Evolutionary conservation across 2,797 vertebrate species (phyloP).

Genomic region (Neosilurus hyrtlii): DNA sequence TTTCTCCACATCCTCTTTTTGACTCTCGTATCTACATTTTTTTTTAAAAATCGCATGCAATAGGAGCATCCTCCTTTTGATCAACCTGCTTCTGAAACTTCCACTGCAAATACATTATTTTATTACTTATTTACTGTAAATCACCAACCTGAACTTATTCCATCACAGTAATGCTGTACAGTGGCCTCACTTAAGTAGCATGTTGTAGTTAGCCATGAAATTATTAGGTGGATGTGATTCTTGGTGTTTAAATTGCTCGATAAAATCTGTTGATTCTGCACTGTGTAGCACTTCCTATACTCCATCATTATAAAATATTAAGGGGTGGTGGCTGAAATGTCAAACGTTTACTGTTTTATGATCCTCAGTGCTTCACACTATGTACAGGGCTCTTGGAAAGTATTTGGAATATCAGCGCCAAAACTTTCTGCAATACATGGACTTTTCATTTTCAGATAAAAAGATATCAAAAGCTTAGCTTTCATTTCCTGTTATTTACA

Average conservation of each 20-base stretch:
- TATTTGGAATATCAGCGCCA: background rate
- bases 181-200: background rate
- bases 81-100: background rate
- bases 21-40: background rate
- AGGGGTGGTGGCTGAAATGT: background rate
- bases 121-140: background rate
- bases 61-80: background rate
- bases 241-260: background rate
- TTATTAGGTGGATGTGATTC: background rate
- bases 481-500: no score
- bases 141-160: background rate
- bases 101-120: background rate
- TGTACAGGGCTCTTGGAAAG: background rate
- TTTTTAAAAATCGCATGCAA: background rate
- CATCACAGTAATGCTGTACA: background rate
- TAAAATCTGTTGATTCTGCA: background rate
- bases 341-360: background rate
- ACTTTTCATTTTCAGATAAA: background rate
- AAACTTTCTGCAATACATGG: background rate
- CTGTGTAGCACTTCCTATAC: background rate
- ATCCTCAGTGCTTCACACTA: background rate
- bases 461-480: no score
- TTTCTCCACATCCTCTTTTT: background rate
- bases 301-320: background rate
- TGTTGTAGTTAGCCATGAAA: background rate